Base-by-base conservation (phyloP, 1,140 invertebrate species). In the Drosophila kurseongensis region DNA sequence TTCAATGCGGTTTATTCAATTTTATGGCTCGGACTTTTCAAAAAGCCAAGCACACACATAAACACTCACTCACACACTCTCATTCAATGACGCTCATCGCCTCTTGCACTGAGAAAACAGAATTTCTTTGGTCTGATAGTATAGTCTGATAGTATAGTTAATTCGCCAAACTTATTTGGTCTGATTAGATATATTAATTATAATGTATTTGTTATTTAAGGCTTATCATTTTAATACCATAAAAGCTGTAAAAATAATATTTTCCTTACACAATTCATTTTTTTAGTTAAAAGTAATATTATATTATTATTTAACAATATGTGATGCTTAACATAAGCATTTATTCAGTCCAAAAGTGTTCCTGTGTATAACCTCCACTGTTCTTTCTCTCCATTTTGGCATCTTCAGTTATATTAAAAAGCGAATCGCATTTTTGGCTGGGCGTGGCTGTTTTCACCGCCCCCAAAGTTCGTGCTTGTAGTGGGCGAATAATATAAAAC, bases 1-100 rank as follows among this genome's bases (percentile, higher is more conserved):
- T 84, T 80, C 84, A 88, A 88, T 88, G 84, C 84, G 80, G 84
- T 88, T 88, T 88, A 89, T 88, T 88, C 84, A 88, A 88, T 88
- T 88, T 89, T 88, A 88, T 88, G 83, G 83, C 82, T 71, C 80
- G 84, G 67, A 89, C 84, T 88, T 88, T 88, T 89, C 84, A 83
- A 83, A 84, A 82, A 88, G 79, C 82, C 82, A 69, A 41, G 57
- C 74, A 77, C 55, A 68, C 73, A 69, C 75, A 69, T 41, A 74
- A 60, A 69, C 51, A 75, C 60, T 29, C 40, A 65, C 45, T 56
- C 58, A 16, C 27, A 38, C 38, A 41, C 45, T 57, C 44, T 55
- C 38, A 44, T 38, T 52, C 23, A 42, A 50, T 50, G 55, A 68
- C 29, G 45, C 48, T 52, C 60, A 35, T 27, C 44, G 62, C 59